Base-by-base conservation (phyloP, 92 coral and sea anemone genomes). In the Zoanthus sociatus region DNA sequence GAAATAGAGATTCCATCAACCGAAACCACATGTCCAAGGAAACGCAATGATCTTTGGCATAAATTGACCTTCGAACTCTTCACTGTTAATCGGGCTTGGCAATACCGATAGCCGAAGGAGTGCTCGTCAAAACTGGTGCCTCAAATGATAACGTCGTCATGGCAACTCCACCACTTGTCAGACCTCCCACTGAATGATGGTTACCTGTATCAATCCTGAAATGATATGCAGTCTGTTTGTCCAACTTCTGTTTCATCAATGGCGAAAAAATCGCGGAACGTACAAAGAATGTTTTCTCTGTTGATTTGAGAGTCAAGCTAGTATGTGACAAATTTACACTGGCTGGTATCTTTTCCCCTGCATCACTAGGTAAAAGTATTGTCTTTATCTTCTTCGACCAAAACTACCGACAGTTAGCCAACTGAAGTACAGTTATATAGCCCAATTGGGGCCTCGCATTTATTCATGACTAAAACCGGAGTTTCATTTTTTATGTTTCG, bases 391-490 rank as follows among this genome's bases (percentile, higher is more conserved):
- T 91, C 91, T 64, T 87, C 91, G 17, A 91, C 89, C 50, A 13
- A 16, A 13, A 88, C 91, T 32, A 83, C 71, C 10, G 82, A 91
- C 83, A 82, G 87, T 91, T 83, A 83, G 55, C 93, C 89, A 73
- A 91, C 61, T 30, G 75, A 78, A 0, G 88, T 68, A 10, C 90
- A 76, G n/a, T 73, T 87, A 79, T 87, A 90, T 30, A 79, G 87
- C 63, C 84, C 84, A 77, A 84, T 72, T 8, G 87, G 88, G 74
- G 42, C 83, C 68, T 87, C 74, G 51, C 89, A 71, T 79, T 63
- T 56, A 42, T 77, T 87, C 89, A 77, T 48, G 48, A 87, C 89
- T 63, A 73, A 58, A 17, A 66, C 73, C 45, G 89, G 89, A 10
- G 66, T 63, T 44, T 72, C 63, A 73, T 77, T 87, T 78, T 53